These are phyloP conservation scores for Hydra vulgaris DNA, from an alignment of 30 jellyfish, hydroid and myxozoan species.

Conservation along the genomic window DNA sequence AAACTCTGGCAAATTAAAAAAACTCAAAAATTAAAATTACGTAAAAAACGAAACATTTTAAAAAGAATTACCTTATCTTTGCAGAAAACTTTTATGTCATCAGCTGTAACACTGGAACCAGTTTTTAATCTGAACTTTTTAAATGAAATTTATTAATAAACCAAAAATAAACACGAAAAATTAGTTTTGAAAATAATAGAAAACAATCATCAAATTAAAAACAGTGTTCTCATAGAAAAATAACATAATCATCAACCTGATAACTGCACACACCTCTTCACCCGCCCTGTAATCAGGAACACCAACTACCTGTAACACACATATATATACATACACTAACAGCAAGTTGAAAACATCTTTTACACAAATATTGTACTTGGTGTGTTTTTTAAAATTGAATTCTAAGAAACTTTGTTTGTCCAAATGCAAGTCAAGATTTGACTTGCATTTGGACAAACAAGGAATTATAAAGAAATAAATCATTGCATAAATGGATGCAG, in stretches of 20 bases:
- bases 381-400: too few species aligned
- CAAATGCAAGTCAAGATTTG: too few species aligned
- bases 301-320: slow-evolving; percentile 42
- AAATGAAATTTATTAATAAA: too few species aligned
- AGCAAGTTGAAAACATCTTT: too few species aligned
- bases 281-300: slow-evolving; percentile 82
- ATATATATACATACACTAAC: not conserved
- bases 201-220: not conserved
- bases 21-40: not conserved
- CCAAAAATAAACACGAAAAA: not conserved
- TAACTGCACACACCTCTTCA: slow-evolving; percentile 85
- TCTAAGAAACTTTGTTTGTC: too few species aligned
- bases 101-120: slow-evolving; percentile 26
- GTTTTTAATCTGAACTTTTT: slow-evolving; percentile 32
- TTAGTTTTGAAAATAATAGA: not conserved
- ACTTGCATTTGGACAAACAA: too few species aligned
- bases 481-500: too few species aligned
- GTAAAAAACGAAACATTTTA: not conserved
- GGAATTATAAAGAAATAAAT: too few species aligned
- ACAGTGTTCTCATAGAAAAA: not conserved
- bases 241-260: too few species aligned
- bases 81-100: slow-evolving; percentile 64
- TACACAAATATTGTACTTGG: too few species aligned
- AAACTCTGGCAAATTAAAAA: not conserved
- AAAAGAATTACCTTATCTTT: slow-evolving; percentile 48